These are phyloP conservation scores for Perca fluviatilis DNA, from an alignment of 2,113 vertebrate species.

Conservation along the genomic window DNA sequence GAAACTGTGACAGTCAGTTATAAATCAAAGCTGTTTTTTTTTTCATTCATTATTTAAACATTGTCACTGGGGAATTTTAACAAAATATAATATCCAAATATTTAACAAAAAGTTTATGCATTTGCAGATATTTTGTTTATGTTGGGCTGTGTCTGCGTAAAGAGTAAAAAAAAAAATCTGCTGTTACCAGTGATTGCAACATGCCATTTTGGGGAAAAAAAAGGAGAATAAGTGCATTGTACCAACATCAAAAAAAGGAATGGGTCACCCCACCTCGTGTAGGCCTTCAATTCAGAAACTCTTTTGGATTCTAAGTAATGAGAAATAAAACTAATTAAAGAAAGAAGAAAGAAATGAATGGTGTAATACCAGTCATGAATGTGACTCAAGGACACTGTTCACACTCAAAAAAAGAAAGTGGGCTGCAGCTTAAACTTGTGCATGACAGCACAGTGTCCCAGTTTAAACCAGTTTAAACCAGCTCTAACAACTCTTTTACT, in stretches of 20 bases:
- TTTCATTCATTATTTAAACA: background rate
- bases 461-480: conserved; percentile 27
- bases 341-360: background rate
- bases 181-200: conserved; percentile 2
- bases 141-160: background rate
- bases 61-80: background rate
- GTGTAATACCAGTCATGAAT: background rate
- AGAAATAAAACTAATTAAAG: background rate
- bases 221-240: background rate
- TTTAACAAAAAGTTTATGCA: background rate
- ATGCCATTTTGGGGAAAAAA: background rate
- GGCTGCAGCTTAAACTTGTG: conserved; percentile 22
- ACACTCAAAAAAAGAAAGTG: conserved; percentile 24
- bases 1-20: conserved; percentile 5
- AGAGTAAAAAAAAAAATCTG: background rate
- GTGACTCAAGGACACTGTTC: conserved; percentile 34
- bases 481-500: background rate
- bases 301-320: background rate
- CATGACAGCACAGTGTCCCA: background rate
- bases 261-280: background rate
- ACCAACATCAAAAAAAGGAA: background rate
- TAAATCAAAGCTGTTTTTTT: background rate
- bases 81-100: background rate
- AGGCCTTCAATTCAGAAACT: background rate
- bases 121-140: background rate